These are phyloP conservation scores for Drosophila hawaiiensis DNA, from an alignment of 2,888 invertebrate species.

Conservation along the genomic window DNA sequence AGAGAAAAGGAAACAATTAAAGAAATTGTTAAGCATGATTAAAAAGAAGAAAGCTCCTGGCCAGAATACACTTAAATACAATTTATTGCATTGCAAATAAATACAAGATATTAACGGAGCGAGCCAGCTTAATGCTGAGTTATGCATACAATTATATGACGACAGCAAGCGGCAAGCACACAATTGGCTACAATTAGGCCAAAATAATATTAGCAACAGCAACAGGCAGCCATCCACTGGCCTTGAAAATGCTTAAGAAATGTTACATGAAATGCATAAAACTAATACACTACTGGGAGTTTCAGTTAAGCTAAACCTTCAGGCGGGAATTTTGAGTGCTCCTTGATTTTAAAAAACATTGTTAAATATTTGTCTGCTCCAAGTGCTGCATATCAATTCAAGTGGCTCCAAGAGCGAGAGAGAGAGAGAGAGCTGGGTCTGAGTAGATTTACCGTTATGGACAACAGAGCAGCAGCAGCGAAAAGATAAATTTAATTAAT, in stretches of 20 bases:
- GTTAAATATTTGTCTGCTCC: constrained; percentile 17
- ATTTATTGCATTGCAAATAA: constrained; percentile 73
- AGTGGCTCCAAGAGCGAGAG: constrained; percentile 8
- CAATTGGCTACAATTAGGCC: constrained; percentile 63
- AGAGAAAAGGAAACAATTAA: constrained; percentile 1
- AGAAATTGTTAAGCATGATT: constrained; percentile 43
- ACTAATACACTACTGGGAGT: constrained; percentile 44
- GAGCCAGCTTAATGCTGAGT: constrained; percentile 61
- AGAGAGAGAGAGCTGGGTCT: constrained; percentile 1
- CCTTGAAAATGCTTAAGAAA: constrained; percentile 70
- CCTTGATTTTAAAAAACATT: constrained; percentile 35
- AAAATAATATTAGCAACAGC: constrained; percentile 52
- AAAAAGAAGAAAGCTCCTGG: constrained; percentile 51
- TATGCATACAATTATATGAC: constrained; percentile 56
- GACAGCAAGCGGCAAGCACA: constrained; percentile 33
- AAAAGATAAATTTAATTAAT: constrained; percentile 72
- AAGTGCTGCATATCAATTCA: constrained; percentile 38
- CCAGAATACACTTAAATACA: constrained; percentile 47
- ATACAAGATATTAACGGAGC: constrained; percentile 55
- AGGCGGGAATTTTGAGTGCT: constrained; percentile 27
- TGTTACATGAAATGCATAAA: constrained; percentile 75
- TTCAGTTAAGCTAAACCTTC: constrained; percentile 1
- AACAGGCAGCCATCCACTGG: constrained; percentile 25
- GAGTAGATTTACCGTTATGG: constrained; percentile 57
- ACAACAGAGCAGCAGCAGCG: constrained; percentile 21